These are phyloP conservation scores for Emydura subglobosa DNA, from an alignment of 2,113 vertebrate genomes.

Conservation along the genomic window DNA sequence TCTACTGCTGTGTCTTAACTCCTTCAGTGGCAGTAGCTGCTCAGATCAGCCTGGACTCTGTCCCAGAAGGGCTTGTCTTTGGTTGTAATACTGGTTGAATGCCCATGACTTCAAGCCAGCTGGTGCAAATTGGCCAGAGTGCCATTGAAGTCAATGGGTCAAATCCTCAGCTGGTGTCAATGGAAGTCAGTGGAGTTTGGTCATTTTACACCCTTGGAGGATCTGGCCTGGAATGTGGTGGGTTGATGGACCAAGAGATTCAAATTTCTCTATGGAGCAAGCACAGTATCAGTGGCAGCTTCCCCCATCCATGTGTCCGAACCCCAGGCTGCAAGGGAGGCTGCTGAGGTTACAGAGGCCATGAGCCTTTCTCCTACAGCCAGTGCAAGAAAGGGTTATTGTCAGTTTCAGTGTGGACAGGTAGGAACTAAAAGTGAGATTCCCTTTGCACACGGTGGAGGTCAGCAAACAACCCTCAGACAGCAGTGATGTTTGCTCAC, in stretches of 20 bases:
- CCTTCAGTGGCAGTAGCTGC: background rate
- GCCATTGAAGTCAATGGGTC: background rate
- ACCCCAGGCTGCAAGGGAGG: background rate
- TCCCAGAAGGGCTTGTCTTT: background rate
- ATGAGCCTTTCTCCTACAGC: background rate
- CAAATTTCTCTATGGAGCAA: background rate
- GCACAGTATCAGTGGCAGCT: background rate
- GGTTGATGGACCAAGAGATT: background rate
- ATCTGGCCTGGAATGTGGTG: background rate
- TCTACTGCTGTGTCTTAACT: background rate
- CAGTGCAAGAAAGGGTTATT: background rate
- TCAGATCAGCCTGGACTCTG: background rate
- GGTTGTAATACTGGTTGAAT: background rate
- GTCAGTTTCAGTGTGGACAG: rapidly evolving
- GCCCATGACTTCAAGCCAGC: background rate
- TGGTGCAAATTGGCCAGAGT: background rate
- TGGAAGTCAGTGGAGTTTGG: background rate
- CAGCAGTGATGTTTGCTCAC: background rate
- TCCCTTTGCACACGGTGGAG: background rate
- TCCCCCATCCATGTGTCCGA: background rate
- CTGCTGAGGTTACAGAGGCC: background rate
- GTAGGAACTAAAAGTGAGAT: background rate
- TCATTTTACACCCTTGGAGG: background rate
- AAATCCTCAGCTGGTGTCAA: background rate
- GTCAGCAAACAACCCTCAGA: background rate